Conservation (phyloP, 2,797 vertebrate species). For the Sphenopsis melanotis region DNA sequence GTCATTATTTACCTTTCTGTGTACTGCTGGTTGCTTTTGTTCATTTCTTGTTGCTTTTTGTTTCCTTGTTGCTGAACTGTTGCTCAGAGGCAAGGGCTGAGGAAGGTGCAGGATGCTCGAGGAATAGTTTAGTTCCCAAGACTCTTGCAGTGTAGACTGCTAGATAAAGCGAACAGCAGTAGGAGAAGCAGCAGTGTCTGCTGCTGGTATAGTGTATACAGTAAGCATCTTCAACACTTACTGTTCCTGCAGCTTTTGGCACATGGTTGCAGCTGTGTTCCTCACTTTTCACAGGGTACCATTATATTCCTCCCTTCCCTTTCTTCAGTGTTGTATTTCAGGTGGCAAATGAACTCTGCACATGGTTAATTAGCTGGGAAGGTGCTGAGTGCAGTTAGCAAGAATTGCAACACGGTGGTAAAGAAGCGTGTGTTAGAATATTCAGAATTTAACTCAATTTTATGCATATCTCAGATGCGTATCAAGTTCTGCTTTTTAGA, state of each 20-base stretch:
- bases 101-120: neutral
- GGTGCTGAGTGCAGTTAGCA: neutral
- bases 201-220: neutral
- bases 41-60: neutral
- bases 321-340: neutral
- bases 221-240: neutral
- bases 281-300: neutral
- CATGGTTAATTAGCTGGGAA: neutral
- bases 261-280: neutral
- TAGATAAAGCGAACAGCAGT: neutral
- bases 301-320: neutral
- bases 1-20: neutral
- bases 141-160: neutral
- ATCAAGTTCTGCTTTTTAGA: neutral
- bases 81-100: neutral
- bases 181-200: fast-evolving
- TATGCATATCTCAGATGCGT: neutral
- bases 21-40: neutral
- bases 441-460: neutral
- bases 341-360: neutral
- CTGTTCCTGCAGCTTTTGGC: neutral
- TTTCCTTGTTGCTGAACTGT: neutral
- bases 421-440: neutral
- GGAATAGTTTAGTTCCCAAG: neutral
- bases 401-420: neutral